These are phyloP conservation scores for Luidia sarsii DNA, from an alignment of 53 echinoderm and acorn worm genomes.

Conservation along the genomic window DNA sequence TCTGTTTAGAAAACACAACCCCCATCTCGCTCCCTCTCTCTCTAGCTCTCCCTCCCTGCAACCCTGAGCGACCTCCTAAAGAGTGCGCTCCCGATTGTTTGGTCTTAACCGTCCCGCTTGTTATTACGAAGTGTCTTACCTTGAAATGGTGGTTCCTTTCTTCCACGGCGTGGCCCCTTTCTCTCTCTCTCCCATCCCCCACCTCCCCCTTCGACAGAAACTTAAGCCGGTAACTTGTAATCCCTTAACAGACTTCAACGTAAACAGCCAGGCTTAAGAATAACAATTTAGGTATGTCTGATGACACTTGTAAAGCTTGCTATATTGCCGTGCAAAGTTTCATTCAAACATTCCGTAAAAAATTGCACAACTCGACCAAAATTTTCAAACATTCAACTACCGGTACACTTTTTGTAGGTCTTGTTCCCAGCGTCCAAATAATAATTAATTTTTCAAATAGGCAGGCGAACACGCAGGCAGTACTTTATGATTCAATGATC, in stretches of 20 bases:
- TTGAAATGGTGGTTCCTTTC: conserved; percentile 5
- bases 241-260: conserved; percentile 35
- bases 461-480: too few species aligned
- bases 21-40: background rate
- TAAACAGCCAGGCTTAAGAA: conserved; percentile 31
- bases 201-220: background rate
- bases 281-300: background rate
- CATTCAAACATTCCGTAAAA: too few species aligned
- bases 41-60: background rate
- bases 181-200: too few species aligned
- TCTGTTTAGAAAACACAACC: conserved; percentile 29
- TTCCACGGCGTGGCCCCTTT: background rate
- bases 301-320: too few species aligned
- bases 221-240: conserved; percentile 49
- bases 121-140: conserved; percentile 18
- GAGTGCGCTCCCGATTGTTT: conserved; percentile 18
- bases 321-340: too few species aligned
- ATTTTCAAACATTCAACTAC: too few species aligned
- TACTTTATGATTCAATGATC: too few species aligned
- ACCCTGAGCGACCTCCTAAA: background rate
- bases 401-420: too few species aligned
- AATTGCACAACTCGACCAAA: too few species aligned
- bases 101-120: conserved; percentile 19
- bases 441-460: too few species aligned
- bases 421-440: too few species aligned